Evolutionary conservation across 2,888 invertebrate genomes (phyloP), one percentile per base, ranked within the genome.

Genomic region (Acutogordius australiensis): DNA sequence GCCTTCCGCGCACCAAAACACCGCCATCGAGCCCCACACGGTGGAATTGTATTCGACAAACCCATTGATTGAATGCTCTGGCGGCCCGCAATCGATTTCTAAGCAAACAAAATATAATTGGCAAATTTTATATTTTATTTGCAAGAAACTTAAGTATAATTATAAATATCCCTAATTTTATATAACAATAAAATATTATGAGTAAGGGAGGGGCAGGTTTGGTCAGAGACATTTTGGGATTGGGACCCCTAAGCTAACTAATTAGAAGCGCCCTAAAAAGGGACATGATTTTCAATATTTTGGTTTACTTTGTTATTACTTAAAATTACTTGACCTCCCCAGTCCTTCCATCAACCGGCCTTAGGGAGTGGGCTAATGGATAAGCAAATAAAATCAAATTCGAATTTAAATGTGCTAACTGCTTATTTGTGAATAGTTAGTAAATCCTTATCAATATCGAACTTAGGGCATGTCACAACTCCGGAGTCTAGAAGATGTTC

Each of bases 51-150:
- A 29, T 57, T 57, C 28, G 4, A 57, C 2, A 28, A 57, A 29
- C 4, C 58, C 58, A 29, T 57, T 57, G 28, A 13, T 28, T 18
- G 29, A 18, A 30, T 57, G 13, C 8, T 29, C 58, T 27, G 58
- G 58, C 4, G 8, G 18, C 2, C 58, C 58, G 29, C 58, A 57
- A 57, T 57, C 58, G 23, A 57, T 29, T 8, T 4, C 58, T 57
- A 18, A 18, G 18, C 23, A 27, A 57, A 57, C 4, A 29, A 57
- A n/a, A 30, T 29, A 28, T 28, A 57, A 28, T 26, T 8, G 8
- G 8, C 8, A 28, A 27, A 18, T 27, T 57, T 8, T 51, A 51
- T n/a, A 51, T 51, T n/a, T 23, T 51, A 51, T n/a, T 51, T 51
- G 23, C 23, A 4, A 51, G 4, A 51, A 51, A 51, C n/a, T 51